A percentile compares a stretch with the other conserved stretches of the same genome.
Conservation (phyloP, 2,888 invertebrate species). For the Auanema freiburgensis region DNA sequence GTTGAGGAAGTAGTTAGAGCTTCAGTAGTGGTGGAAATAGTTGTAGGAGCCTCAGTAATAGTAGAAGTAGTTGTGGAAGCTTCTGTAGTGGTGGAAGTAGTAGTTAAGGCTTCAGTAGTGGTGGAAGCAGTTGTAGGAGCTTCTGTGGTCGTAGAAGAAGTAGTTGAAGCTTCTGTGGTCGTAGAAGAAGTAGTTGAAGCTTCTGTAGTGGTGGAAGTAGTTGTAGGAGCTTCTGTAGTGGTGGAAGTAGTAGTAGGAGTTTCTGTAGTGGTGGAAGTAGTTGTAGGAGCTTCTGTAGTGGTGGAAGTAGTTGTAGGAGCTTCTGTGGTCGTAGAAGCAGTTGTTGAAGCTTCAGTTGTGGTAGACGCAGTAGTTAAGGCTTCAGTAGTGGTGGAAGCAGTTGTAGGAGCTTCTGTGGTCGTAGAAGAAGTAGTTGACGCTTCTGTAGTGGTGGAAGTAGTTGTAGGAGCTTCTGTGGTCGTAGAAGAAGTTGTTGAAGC, state of each 20-base stretch:
- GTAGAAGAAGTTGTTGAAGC: slow-evolving; percentile 4
- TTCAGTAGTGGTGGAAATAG: too few species aligned
- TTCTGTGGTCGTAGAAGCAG: not conserved
- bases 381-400: slow-evolving; percentile 1
- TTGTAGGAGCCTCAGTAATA: slow-evolving; percentile 1
- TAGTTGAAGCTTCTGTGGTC: not conserved
- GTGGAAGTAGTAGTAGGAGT: too few species aligned
- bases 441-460: slow-evolving; percentile 7
- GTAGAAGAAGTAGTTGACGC: slow-evolving; percentile 6
- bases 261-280: slow-evolving; percentile 3
- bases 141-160: not conserved
- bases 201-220: not conserved
- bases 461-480: not conserved
- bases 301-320: slow-evolving; percentile 12
- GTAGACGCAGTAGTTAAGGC: slow-evolving; percentile 9
- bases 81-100: slow-evolving; percentile 1
- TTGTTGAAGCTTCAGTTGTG: slow-evolving; percentile 4
- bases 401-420: slow-evolving; percentile 8
- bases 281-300: slow-evolving; percentile 6
- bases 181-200: slow-evolving; percentile 2
- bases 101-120: slow-evolving; percentile 3
- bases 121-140: not conserved
- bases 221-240: slow-evolving; percentile 4
- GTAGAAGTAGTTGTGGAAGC: slow-evolving; percentile 4
- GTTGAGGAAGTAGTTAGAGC: too few species aligned